Evolutionary conservation across 1,140 invertebrate genomes (phyloP).

Genomic region (Scylla paramamosain): DNA sequence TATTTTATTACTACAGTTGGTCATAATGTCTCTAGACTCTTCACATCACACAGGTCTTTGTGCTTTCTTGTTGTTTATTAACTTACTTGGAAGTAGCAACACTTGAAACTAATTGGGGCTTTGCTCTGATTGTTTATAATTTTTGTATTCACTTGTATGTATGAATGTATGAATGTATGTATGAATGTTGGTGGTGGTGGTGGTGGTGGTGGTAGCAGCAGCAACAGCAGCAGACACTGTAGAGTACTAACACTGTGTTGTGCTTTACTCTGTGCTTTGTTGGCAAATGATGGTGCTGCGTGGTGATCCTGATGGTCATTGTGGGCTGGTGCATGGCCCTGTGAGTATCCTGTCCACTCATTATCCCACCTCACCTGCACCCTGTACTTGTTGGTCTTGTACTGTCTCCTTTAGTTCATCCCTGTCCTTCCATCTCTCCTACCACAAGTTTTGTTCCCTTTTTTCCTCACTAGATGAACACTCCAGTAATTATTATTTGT

Average conservation of each 20-base stretch:
- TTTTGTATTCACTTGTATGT: neutral
- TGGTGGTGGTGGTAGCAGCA: neutral
- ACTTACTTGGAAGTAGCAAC: too few species aligned
- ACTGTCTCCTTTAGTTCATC: neutral
- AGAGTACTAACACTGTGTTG: constrained; percentile 37
- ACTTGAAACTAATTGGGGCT: neutral
- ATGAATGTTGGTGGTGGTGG: constrained; percentile 3
- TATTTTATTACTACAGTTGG: too few species aligned
- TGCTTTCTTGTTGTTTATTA: too few species aligned
- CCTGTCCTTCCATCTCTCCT: neutral
- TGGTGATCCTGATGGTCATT: constrained; percentile 62
- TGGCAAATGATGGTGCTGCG: constrained; percentile 55
- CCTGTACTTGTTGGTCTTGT: neutral
- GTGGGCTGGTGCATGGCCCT: constrained; percentile 70
- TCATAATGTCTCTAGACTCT: too few species aligned
- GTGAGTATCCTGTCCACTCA: constrained; percentile 54
- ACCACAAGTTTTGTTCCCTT: neutral
- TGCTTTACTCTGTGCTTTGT: constrained; percentile 60
- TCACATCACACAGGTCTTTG: too few species aligned
- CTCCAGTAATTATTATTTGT: too few species aligned
- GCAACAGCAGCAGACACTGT: constrained; percentile 1
- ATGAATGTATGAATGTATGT: constrained; percentile 19
- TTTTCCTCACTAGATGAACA: neutral
- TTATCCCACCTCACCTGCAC: constrained; percentile 52
- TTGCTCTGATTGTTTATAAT: neutral